These are phyloP conservation scores for Ciconia boyciana DNA, from an alignment of 2,113 vertebrate genomes.

Conservation along the genomic window DNA sequence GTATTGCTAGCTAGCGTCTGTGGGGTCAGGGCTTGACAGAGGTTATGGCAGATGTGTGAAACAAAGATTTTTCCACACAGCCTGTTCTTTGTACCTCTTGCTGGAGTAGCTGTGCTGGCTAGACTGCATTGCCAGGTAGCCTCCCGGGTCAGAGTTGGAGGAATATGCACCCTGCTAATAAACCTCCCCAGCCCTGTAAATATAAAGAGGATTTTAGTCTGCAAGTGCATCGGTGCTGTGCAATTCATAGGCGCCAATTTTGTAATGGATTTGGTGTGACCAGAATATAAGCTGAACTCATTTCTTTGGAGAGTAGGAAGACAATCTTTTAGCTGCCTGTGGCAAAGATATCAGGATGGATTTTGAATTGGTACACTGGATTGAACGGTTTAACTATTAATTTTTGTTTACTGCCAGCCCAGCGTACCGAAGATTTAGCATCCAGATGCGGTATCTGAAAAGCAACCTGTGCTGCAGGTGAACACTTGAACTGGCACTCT, in stretches of 20 bases:
- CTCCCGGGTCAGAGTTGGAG: not conserved
- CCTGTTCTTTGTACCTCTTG: not conserved
- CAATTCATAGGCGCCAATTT: not conserved
- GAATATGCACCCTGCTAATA: not conserved
- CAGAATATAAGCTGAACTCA: not conserved
- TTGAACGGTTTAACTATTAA: not conserved
- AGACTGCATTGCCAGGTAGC: not conserved
- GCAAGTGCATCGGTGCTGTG: not conserved
- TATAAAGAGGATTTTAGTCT: not conserved
- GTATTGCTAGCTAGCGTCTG: not conserved
- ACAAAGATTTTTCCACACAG: not conserved
- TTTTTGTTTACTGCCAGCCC: slow-evolving; percentile 21
- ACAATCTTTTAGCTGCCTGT: not conserved
- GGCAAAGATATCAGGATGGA: not conserved
- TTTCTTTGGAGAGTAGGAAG: not conserved
- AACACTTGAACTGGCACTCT: not conserved
- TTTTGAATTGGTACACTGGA: not conserved
- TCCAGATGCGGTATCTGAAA: not conserved
- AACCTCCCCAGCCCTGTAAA: not conserved
- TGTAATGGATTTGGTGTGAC: not conserved
- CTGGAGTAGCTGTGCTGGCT: not conserved
- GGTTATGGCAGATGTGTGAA: not conserved
- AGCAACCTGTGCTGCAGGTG: slow-evolving; percentile 4
- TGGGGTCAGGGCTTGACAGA: not conserved
- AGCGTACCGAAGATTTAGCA: not conserved